Base-by-base conservation (phyloP, 2,113 vertebrate genomes). In the Engraulis encrasicolus region DNA sequence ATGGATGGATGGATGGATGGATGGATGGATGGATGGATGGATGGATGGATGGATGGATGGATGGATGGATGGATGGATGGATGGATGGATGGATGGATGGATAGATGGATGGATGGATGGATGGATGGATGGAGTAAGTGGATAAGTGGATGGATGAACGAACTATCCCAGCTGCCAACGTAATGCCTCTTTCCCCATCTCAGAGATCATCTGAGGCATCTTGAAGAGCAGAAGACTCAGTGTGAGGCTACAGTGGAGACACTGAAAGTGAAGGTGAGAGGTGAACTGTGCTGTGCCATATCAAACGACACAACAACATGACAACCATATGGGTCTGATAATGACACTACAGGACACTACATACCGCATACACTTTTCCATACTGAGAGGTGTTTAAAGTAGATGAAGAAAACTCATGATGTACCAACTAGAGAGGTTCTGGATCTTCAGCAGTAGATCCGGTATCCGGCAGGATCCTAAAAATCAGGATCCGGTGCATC, bases 121-220 rank as follows among this genome's bases (percentile, higher is more conserved):
- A 2, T 17, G 6, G n/a, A 4, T 1, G n/a, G n/a, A n/a, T n/a
- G n/a, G n/a, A 54, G 5, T 1, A 52, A 52, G 19, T 15, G 50
- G 19, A 52, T 52, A 19, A 52, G n/a, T 58, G 20, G 9, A 58
- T 23, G 54, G 19, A 58, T 58, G 54, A 20, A 66, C 31, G 58
- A 66, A 12, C 31, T 66, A 12, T 31, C 31, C 23, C 58, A 14
- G 9, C 23, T 31, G 12, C 58, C 31, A 14, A 11, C 5, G 7
- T 15, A 66, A 19, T 20, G 52, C 14, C 50, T 84, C 54, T 11
- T 81, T 54, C 85, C 15, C 50, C 48, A 84, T 37, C 4, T 19
- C 71, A 94, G 89, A 34, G 87, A 89, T 17, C 84, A 88, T 83
- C 86, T 89, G 23, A 54, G 90, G 84, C 86, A 27, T 6, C 85